phyloP scores from a whole-genome alignment of 2,113 vertebrate species.

The Turnix velox region DNA sequence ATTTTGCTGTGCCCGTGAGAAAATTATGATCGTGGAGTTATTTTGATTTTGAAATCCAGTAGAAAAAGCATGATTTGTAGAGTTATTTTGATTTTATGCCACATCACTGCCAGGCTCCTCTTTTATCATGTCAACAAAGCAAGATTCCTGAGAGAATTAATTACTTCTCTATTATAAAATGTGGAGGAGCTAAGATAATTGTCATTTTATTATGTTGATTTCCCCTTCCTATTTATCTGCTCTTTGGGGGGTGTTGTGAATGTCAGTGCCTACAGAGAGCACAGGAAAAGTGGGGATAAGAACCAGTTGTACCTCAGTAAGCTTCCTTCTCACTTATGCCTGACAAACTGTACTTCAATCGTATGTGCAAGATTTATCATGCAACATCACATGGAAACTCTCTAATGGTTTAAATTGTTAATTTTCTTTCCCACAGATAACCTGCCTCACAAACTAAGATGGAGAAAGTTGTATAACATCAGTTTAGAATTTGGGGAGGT shows the following conservation, averaged over 20 bases:
- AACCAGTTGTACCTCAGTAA: background rate
- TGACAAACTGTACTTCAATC: constrained; percentile 59
- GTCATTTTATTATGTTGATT: constrained; percentile 64
- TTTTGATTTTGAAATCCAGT: constrained; percentile 59
- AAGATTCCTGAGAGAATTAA: constrained; percentile 61
- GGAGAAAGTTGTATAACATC: background rate
- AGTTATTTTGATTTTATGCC: constrained; percentile 65
- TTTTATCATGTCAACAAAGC: constrained; percentile 67
- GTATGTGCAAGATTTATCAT: constrained; percentile 26
- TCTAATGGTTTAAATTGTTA: constrained; percentile 26
- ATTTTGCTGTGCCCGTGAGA: background rate
- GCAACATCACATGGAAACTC: constrained; percentile 26
- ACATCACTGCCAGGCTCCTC: constrained; percentile 57
- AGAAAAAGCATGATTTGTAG: constrained; percentile 53
- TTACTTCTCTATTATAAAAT: constrained; percentile 55
- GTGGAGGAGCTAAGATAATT: constrained; percentile 54
- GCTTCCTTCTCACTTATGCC: background rate
- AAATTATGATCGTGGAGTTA: constrained; percentile 50
- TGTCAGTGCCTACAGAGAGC: constrained; percentile 52
- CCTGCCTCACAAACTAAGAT: background rate
- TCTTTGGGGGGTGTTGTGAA: constrained; percentile 42
- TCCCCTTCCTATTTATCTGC: constrained; percentile 40
- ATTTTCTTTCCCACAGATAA: constrained; percentile 12
- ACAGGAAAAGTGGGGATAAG: constrained; percentile 24
- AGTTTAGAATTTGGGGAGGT: background rate